Percentiles rank a stretch among this genome's conserved stretches.
Conservation (phyloP, 2,113 vertebrate genomes). For the Muntiacus reevesi region DNA sequence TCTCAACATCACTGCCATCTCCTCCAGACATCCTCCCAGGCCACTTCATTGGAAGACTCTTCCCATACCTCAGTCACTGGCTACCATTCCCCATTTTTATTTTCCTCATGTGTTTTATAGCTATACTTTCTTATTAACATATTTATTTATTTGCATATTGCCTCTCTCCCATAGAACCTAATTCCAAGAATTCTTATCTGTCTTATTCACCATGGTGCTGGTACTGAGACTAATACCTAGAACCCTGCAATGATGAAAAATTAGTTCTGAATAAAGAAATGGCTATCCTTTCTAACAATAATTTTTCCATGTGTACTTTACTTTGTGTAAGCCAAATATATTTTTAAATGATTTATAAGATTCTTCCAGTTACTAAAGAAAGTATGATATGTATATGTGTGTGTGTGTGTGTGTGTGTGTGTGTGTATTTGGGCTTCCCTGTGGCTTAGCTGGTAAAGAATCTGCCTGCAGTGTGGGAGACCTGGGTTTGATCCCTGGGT, state of each 20-base stretch:
- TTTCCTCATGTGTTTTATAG: neutral
- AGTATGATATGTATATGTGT: neutral
- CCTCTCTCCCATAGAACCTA: neutral
- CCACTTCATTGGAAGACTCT: neutral
- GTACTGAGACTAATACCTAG: neutral
- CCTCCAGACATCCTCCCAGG: neutral
- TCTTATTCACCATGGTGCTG: neutral
- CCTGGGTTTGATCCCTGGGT: neutral
- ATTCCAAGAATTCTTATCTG: neutral
- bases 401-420: rapidly evolving
- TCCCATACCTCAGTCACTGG: neutral
- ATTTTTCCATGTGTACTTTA: neutral
- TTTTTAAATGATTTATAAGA: neutral
- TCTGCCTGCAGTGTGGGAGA: neutral
- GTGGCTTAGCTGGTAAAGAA: neutral
- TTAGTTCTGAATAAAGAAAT: neutral
- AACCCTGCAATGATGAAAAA: neutral
- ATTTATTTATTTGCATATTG: neutral
- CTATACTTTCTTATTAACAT: neutral
- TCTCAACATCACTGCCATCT: neutral
- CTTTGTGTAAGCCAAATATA: neutral
- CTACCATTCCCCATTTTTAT: neutral
- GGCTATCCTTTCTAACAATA: neutral
- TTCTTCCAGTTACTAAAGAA: neutral
- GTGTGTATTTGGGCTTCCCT: neutral